A percentile compares a stretch with the other conserved stretches of the same genome.
Conservation (phyloP, 30 jellyfish, hydroid and myxozoan species). For the Sanderia malayensis region DNA sequence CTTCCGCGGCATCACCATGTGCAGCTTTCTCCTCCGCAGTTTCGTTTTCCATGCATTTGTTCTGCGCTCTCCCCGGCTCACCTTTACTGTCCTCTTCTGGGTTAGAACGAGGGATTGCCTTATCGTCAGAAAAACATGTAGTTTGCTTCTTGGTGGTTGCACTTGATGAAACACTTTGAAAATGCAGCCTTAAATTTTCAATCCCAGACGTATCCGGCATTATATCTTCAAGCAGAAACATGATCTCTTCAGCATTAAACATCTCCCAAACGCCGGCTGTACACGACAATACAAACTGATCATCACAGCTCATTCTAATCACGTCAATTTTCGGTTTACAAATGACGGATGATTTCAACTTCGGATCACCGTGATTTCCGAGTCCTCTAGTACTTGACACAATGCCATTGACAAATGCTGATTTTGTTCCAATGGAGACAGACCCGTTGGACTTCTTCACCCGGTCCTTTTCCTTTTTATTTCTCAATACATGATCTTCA, state of each 20-base stretch:
- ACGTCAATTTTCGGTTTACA: constrained; percentile 32
- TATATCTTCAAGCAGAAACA: constrained; percentile 64
- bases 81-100: no score
- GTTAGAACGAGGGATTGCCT: no score
- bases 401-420: constrained; percentile 38
- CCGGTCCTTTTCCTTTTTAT: constrained; percentile 40
- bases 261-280: constrained; percentile 67
- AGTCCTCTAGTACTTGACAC: constrained; percentile 66
- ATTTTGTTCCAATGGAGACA: constrained; percentile 4
- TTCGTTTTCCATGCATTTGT: no score
- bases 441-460: constrained; percentile 24
- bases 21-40: no score
- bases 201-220: constrained; percentile 52
- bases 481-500: constrained; percentile 31
- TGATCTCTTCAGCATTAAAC: constrained; percentile 57
- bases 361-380: constrained; percentile 71
- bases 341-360: constrained; percentile 21
- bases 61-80: no score
- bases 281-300: constrained; percentile 34
- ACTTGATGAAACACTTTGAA: neutral
- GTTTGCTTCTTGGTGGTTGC: no score
- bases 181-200: constrained; percentile 34
- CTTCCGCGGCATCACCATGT: no score
- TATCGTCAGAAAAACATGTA: no score
- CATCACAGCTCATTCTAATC: constrained; percentile 12